Base-by-base conservation (phyloP, 2,888 invertebrate genomes). In the Drosophila ustulata region DNA sequence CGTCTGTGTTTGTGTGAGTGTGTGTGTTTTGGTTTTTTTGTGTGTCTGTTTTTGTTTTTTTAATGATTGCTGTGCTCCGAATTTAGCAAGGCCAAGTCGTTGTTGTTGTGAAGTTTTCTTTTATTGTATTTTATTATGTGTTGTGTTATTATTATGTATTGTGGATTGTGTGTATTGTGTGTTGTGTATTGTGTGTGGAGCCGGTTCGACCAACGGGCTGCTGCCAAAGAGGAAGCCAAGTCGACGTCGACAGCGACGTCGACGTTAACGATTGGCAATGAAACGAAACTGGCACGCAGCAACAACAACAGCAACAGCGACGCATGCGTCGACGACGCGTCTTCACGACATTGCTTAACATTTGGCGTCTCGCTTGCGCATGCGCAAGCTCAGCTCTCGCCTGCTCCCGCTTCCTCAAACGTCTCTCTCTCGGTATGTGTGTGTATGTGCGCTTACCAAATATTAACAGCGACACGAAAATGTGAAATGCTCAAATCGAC, bases 401-500 rank as follows among this genome's bases (percentile, higher is more conserved):
- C n/a, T 13, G 9, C 53, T 49, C 34, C 34, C 47, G 1, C 51
- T 39, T 9, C 25, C 11, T 47, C 39, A 41, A 30, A 30, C 30
- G 30, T 30, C 47, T 30, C n/a, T 32, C 28, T 28, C 32, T 32
- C 37, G n/a, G 41, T 13, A 32, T 28, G n/a, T 52, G 26, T 26
- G 5, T 63, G 46, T 64, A 62, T 55, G 62, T 49, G 75, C 56
- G 78, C 67, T 83, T 73, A 69, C 83, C 77, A 87, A 84, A 82
- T 84, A 73, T 78, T 82, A 75, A 71, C 69, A 62, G 46, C 78
- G 86, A 71, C 79, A 85, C 83, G 86, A 85, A 83, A 87, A 89
- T 87, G 88, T 86, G 84, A 89, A 82, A 80, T 84, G 80, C 80
- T 84, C 65, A 78, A 84, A 83, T 88, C 89, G 90, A 90, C 90